Evolutionary conservation across 2,113 vertebrate species (phyloP).

Genomic region (Nibea albiflora): DNA sequence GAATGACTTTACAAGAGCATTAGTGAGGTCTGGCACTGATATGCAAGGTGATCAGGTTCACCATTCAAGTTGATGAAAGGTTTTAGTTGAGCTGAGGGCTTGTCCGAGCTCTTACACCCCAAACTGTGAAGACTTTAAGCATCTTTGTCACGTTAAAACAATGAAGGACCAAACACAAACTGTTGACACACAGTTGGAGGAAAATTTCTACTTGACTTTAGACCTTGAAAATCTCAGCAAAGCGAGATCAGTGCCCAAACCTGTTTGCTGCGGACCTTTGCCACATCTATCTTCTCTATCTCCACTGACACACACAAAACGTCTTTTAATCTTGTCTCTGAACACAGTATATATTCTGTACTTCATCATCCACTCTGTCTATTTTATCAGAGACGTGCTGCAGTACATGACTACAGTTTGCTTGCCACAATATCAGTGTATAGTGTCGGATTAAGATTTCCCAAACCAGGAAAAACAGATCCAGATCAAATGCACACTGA

Average conservation of each 20-base stretch:
- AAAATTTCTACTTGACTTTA: background rate
- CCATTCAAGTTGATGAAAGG: background rate
- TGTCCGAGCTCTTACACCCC: background rate
- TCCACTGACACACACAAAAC: background rate
- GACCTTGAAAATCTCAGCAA: background rate
- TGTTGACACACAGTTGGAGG: background rate
- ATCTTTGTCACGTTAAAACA: background rate
- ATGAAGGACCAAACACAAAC: background rate
- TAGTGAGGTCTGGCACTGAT: background rate
- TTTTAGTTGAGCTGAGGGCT: background rate
- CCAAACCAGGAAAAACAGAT: background rate
- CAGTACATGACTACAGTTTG: background rate
- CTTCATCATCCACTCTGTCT: too few species aligned
- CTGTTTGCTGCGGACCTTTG: background rate
- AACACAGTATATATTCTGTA: too few species aligned
- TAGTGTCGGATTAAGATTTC: background rate
- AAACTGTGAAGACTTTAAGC: background rate
- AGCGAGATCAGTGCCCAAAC: background rate
- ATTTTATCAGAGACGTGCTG: background rate
- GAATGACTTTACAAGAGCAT: background rate
- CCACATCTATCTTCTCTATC: background rate
- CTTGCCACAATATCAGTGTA: background rate
- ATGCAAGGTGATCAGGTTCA: background rate
- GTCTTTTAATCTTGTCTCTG: background rate
- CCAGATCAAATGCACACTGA: background rate